Evolutionary conservation across 1,140 invertebrate species (phyloP).

Genomic region (Ostrea edulis): DNA sequence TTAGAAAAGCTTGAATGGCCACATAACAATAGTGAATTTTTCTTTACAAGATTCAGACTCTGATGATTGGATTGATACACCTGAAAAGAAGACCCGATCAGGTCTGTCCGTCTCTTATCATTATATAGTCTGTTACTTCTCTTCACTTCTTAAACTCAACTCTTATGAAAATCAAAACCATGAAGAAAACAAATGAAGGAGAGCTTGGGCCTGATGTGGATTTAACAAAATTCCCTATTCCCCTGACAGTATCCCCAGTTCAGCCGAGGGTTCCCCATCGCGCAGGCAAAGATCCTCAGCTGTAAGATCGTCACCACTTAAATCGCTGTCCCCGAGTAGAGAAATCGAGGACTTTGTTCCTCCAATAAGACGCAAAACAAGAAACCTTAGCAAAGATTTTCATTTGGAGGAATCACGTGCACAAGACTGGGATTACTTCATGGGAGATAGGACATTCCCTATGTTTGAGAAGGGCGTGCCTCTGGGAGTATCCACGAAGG

Average conservation of each 20-base stretch:
- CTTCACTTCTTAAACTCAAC: not conserved
- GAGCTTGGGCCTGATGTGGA: not conserved
- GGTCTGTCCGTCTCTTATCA: not conserved
- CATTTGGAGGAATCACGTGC: not conserved
- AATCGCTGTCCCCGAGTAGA: too few species aligned
- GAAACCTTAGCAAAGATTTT: not conserved
- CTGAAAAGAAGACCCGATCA: too few species aligned
- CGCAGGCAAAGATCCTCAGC: not conserved
- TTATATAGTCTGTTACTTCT: not conserved
- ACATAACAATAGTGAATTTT: too few species aligned
- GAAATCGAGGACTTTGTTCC: not conserved
- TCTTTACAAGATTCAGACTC: constrained; percentile 15
- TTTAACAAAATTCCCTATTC: not conserved
- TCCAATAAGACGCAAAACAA: not conserved
- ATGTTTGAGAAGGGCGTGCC: not conserved
- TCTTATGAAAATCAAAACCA: not conserved
- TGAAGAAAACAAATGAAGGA: not conserved
- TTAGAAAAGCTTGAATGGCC: too few species aligned
- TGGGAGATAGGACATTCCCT: not conserved
- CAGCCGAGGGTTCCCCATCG: not conserved
- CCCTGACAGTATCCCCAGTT: not conserved
- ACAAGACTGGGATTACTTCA: too few species aligned
- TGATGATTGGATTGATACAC: constrained; percentile 2
- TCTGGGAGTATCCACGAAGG: not conserved
- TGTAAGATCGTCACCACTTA: not conserved